A percentile compares a stretch with the other conserved stretches of the same genome.
phyloP scores from a whole-genome alignment of 2,797 vertebrate species.

The Acropternis orthonyx region DNA sequence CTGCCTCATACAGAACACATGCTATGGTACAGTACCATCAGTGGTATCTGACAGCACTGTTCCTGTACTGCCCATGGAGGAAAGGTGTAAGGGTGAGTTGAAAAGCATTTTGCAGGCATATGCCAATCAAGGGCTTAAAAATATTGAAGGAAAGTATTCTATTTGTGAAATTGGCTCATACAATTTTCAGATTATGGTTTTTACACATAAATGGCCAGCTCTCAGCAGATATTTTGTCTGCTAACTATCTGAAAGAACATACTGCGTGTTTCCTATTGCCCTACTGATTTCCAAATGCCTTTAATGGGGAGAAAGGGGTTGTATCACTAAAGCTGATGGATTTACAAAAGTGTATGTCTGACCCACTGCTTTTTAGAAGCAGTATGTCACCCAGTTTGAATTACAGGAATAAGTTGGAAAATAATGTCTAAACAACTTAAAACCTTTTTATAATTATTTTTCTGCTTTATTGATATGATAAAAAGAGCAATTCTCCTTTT shows the following conservation, averaged over 20 bases:
- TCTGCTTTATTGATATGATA: background rate
- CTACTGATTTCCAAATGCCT: background rate
- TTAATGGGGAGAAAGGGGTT: background rate
- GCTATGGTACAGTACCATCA: background rate
- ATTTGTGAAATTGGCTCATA: background rate
- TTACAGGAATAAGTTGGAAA: background rate
- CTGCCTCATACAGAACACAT: background rate
- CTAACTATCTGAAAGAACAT: background rate
- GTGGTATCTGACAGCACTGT: background rate
- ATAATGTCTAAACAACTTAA: background rate
- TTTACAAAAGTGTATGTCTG: background rate
- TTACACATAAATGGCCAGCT: background rate
- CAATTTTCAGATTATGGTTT: background rate
- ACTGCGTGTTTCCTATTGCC: background rate
- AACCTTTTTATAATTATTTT: background rate
- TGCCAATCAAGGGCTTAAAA: background rate
- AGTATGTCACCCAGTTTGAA: background rate
- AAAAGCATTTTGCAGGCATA: background rate
- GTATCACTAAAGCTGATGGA: background rate
- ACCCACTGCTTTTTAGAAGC: background rate
- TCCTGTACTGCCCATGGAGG: background rate
- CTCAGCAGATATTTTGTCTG: background rate
- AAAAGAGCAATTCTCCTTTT: background rate
- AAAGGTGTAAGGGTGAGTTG: background rate
- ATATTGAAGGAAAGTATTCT: background rate